Evolutionary conservation across 2,888 invertebrate genomes (phyloP).

Genomic region (Cheilosia grossa): DNA sequence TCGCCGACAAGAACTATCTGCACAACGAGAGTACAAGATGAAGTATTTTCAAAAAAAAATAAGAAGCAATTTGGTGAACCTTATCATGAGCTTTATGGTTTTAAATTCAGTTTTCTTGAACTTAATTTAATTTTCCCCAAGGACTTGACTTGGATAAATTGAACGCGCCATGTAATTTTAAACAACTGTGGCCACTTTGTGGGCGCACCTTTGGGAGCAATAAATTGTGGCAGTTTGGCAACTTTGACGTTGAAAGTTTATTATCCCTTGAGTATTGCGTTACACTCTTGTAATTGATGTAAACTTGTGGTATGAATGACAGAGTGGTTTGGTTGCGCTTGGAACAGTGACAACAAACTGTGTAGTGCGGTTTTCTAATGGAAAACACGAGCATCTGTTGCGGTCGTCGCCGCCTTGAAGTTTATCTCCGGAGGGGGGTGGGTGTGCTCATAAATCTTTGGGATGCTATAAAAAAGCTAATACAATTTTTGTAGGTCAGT

Average conservation of each 20-base stretch:
- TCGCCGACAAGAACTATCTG: conserved; percentile 26
- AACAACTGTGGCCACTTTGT: conserved; percentile 30
- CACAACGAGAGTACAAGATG: not conserved
- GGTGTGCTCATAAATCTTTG: conserved; percentile 17
- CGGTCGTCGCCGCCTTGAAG: not conserved
- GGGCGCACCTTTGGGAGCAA: conserved; percentile 45
- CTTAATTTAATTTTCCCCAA: conserved; percentile 20
- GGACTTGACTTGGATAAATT: conserved; percentile 25
- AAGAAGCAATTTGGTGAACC: not conserved
- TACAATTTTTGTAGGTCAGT: conserved; percentile 20
- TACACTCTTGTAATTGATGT: conserved; percentile 35
- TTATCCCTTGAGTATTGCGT: conserved; percentile 5
- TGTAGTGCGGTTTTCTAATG: conserved; percentile 27
- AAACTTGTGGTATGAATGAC: conserved; percentile 12
- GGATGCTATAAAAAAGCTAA: conserved; percentile 16
- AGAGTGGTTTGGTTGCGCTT: not conserved
- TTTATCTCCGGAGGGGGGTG: conserved; percentile 13
- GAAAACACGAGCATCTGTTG: conserved; percentile 23
- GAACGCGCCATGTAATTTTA: conserved; percentile 27
- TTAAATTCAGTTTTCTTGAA: not conserved
- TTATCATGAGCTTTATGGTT: conserved; percentile 2
- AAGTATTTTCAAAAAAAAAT: not conserved
- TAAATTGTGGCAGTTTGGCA: conserved; percentile 42
- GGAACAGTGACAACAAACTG: conserved; percentile 11
- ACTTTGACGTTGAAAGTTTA: not conserved